These are phyloP conservation scores for Chouioia cunea DNA, from an alignment of 2,888 invertebrate genomes.

Conservation along the genomic window DNA sequence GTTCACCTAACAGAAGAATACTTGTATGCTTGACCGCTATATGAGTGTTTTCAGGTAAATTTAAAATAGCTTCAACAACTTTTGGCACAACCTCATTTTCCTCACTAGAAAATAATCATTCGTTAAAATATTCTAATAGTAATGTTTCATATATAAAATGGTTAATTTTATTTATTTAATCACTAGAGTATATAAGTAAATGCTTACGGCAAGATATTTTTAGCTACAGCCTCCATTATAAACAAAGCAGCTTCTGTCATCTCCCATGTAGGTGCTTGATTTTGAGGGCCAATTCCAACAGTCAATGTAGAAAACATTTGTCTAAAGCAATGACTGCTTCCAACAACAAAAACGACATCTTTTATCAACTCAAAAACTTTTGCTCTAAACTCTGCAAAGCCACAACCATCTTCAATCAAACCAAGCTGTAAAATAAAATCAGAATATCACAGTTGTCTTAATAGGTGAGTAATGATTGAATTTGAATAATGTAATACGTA, in stretches of 20 bases:
- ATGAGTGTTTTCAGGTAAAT: conserved; percentile 84
- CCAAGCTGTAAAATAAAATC: conserved; percentile 56
- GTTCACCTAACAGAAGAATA: conserved; percentile 87
- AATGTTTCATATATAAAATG: conserved; percentile 5
- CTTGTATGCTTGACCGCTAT: conserved; percentile 91
- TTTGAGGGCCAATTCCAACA: conserved; percentile 57
- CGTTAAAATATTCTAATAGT: conserved; percentile 15
- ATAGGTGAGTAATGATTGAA: too few species aligned
- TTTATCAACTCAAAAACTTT: conserved; percentile 94
- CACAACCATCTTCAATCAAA: conserved; percentile 68
- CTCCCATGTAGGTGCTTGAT: conserved; percentile 84
- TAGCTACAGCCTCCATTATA: conserved; percentile 95
- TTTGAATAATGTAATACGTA: conserved; percentile 61
- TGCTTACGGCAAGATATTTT: conserved; percentile 93
- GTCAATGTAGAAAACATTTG: conserved; percentile 87
- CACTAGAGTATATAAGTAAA: conserved; percentile 18
- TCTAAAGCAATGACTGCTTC: conserved; percentile 90
- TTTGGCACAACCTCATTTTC: conserved; percentile 94
- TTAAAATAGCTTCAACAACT: conserved; percentile 91
- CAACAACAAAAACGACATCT: conserved; percentile 96
- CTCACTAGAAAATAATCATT: conserved; percentile 72
- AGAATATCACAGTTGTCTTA: not conserved
- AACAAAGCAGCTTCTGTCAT: conserved; percentile 93
- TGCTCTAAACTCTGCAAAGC: conserved; percentile 83
- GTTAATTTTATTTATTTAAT: conserved; percentile 5